A percentile compares a stretch with the other conserved stretches of the same genome.
Evolutionary conservation across 2,888 invertebrate species (phyloP).

Genomic region (Prosapia bicincta): DNA sequence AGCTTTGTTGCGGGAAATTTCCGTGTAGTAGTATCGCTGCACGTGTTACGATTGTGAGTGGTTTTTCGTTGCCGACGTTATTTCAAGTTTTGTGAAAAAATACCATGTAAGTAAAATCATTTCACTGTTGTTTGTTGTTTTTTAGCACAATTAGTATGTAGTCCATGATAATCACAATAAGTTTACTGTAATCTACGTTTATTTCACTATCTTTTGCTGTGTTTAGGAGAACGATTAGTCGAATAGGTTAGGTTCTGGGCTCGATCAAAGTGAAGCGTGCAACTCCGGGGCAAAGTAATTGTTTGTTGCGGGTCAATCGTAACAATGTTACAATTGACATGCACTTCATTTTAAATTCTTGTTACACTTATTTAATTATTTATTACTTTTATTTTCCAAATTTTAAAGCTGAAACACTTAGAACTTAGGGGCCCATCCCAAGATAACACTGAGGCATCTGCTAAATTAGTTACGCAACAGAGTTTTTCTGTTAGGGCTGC

Average conservation of each 20-base stretch:
- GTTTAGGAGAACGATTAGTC: slow-evolving; percentile 3
- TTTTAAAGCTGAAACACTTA: background rate
- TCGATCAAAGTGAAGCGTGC: background rate
- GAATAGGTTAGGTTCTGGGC: background rate
- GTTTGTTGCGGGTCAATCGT: background rate
- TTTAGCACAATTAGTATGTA: background rate
- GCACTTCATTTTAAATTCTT: background rate
- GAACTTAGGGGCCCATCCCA: background rate
- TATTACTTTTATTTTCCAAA: background rate
- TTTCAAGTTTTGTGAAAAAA: background rate
- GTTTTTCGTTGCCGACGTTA: background rate
- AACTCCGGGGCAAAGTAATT: background rate
- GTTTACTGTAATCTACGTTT: slow-evolving; percentile 6
- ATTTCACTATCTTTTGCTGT: background rate
- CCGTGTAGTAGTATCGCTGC: no score
- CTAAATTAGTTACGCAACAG: background rate
- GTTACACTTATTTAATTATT: background rate
- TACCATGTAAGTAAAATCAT: slow-evolving; percentile 1
- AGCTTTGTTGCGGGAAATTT: no score
- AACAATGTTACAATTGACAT: background rate
- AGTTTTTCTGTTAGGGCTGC: background rate
- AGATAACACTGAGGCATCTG: background rate
- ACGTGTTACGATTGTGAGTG: background rate
- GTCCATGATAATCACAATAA: background rate
- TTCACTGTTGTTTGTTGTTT: background rate